Evolutionary conservation across 2,113 vertebrate genomes (phyloP).

Genomic region (Ceyx margarethae): DNA sequence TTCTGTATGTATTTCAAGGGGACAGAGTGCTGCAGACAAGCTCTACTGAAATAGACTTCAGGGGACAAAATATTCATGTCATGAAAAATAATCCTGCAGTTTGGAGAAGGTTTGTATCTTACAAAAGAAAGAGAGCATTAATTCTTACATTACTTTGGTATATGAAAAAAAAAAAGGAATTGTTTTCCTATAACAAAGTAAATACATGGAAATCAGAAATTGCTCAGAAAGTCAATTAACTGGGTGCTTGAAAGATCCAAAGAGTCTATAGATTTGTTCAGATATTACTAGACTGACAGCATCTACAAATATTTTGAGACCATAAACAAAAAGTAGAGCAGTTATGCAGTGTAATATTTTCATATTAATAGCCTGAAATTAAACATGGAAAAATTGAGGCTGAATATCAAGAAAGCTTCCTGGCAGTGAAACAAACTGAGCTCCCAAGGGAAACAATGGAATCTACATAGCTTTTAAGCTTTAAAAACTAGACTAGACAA

Average conservation of each 20-base stretch:
- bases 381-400: conserved; percentile 67
- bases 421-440: conserved; percentile 52
- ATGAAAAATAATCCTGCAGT: not conserved
- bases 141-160: not conserved
- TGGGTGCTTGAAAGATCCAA: not conserved
- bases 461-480: conserved; percentile 45
- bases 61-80: not conserved
- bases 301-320: conserved; percentile 23
- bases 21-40: not conserved
- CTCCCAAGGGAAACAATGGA: conserved; percentile 59
- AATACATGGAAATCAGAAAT: not conserved
- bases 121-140: not conserved
- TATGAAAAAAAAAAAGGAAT: not conserved
- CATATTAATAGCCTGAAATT: conserved; percentile 62
- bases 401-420: conserved; percentile 55
- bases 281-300: not conserved
- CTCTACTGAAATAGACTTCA: not conserved
- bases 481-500: conserved; percentile 65
- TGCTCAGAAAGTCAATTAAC: not conserved
- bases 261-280: not conserved
- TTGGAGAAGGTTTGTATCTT: not conserved
- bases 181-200: not conserved
- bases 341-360: not conserved
- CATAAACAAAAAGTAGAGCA: conserved; percentile 11
- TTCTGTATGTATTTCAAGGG: not conserved